These are phyloP conservation scores for Odocoileus hemionus DNA, from an alignment of 2,113 vertebrate species.

Conservation along the genomic window DNA sequence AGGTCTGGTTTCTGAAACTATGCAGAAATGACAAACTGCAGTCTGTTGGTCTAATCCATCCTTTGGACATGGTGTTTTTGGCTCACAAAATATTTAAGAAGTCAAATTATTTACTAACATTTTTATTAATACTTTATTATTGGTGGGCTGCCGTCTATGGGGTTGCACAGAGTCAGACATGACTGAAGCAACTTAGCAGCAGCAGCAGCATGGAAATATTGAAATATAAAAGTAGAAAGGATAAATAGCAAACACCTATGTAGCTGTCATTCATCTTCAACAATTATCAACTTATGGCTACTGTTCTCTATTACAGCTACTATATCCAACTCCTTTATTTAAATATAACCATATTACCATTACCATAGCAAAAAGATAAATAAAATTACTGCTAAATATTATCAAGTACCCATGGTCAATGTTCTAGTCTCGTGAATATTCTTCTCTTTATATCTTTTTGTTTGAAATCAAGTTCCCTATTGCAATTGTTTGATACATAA, in stretches of 20 bases:
- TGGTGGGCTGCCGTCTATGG: background rate
- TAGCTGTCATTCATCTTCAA: background rate
- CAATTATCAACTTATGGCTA: background rate
- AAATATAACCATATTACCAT: background rate
- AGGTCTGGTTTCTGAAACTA: background rate
- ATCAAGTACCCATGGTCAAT: background rate
- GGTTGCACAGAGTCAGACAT: accelerated
- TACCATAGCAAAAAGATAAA: background rate
- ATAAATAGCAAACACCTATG: background rate
- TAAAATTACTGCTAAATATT: background rate
- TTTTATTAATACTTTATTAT: background rate
- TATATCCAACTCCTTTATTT: background rate
- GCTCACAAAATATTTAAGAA: background rate
- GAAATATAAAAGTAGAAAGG: background rate
- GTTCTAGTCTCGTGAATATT: background rate
- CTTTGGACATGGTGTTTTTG: background rate
- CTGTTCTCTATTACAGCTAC: background rate
- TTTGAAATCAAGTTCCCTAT: background rate
- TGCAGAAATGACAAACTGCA: background rate
- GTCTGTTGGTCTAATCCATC: background rate
- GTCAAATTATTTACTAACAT: background rate
- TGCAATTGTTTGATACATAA: background rate
- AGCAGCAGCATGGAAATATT: background rate
- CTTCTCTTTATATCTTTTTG: background rate
- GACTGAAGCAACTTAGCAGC: background rate